Base-by-base conservation (phyloP, 35 echinoderm and acorn worm genomes). In the Holothuria glaberrima region DNA sequence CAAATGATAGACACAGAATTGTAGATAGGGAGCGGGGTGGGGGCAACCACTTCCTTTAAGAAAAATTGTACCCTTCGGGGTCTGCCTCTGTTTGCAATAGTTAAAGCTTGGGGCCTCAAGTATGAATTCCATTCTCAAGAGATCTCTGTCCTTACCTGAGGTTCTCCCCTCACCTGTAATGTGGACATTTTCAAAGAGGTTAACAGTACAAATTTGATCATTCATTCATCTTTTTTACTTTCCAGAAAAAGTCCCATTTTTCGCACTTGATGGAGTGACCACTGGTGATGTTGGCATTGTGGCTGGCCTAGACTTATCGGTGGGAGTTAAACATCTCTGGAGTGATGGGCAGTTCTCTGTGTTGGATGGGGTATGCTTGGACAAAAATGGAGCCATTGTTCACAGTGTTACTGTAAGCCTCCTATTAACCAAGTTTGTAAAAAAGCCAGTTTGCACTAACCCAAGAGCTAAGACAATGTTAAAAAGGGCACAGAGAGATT, bases 271-370 rank as follows among this genome's bases (percentile, higher is more conserved):
- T 74, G 73, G 66, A 69, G 66, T 69, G 66, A 69, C 66, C 7
- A 69, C 66, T 25, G 66, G 66, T 69, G 66, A 69, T 17, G 31
- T 33, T 26, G 66, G 66, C 25, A 69, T 69, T 26, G 66, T 69
- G 66, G 66, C 66, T 69, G 7, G 31, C 31, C 14, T 21, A 29
- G 9, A 26, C 22, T 29, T 69, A 26, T 17, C 66, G 9, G 66
- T 25, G 3, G 66, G 66, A 69, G 66, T 69, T 1, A 26, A 33
- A 9, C 14, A 69, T 12, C 3, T 69, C 1, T 69, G 66, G 66
- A 6, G 31, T 12, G 66, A 29, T 69, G 66, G 31, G 9, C 7
- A 33, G 22, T 4, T 25, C 16, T 69, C 66, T 4, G 5, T 17
- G 66, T 17, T 69, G 31, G 66, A 69, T 29, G 31, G 25, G 13